A percentile compares a stretch with the other conserved stretches of the same genome.
Evolutionary conservation across 53 echinoderm and acorn worm species (phyloP).

Genomic region (Echinarachnius parma): DNA sequence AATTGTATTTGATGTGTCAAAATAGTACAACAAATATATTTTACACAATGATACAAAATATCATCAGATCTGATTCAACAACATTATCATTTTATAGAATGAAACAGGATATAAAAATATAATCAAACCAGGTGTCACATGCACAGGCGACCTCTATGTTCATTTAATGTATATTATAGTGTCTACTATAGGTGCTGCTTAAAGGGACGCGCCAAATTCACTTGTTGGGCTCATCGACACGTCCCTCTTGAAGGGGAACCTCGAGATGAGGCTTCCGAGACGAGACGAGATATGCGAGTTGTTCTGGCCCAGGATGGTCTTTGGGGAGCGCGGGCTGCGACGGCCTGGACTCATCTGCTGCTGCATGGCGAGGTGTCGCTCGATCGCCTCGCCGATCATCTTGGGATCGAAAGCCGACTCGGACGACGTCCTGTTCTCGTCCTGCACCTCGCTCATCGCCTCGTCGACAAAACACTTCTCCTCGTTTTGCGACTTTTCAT

Average conservation of each 20-base stretch:
- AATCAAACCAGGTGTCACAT: too few relatives aligned
- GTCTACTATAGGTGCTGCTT: too few relatives aligned
- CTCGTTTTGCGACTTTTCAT: conserved; percentile 49
- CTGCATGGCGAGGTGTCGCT: conserved; percentile 75
- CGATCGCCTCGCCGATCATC: conserved; percentile 91
- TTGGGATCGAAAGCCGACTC: conserved; percentile 79
- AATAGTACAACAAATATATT: too few relatives aligned
- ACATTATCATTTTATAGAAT: too few relatives aligned
- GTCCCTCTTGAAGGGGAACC: conserved; percentile 83
- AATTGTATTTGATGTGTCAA: too few relatives aligned
- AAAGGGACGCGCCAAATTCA: conserved; percentile 28
- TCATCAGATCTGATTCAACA: too few relatives aligned
- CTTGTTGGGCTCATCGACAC: conserved; percentile 33
- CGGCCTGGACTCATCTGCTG: conserved; percentile 36
- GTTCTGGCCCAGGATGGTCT: conserved; percentile 75
- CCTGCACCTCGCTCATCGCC: conserved; percentile 51
- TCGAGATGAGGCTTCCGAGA: conserved; percentile 71
- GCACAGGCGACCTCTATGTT: too few relatives aligned
- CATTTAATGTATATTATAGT: too few relatives aligned
- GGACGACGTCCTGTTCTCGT: neutral
- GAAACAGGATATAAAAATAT: too few relatives aligned
- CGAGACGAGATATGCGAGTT: conserved; percentile 56
- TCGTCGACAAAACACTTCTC: conserved; percentile 40
- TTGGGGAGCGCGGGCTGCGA: conserved; percentile 69
- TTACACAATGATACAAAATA: too few relatives aligned